Evolutionary conservation across 2,888 invertebrate genomes (phyloP).

Genomic region (Orthonevra nobilis): DNA sequence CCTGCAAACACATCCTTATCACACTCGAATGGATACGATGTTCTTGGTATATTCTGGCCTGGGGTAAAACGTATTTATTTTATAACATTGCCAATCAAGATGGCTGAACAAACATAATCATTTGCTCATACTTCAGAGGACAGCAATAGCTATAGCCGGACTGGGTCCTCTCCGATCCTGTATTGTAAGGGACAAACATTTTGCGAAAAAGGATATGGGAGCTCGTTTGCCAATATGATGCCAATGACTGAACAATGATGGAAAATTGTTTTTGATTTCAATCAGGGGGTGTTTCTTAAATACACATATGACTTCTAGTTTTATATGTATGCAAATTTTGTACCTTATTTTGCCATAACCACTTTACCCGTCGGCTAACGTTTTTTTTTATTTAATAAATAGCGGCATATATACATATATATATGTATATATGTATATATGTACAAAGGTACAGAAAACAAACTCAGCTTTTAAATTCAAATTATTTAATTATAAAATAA

Average conservation of each 20-base stretch:
- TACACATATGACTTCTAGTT: too few species aligned
- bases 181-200: conserved; percentile 47
- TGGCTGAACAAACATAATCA: conserved; percentile 81
- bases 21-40: conserved; percentile 49
- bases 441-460: too few species aligned
- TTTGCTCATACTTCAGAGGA: conserved; percentile 70
- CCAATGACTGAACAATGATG: conserved; percentile 34
- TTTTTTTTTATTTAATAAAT: too few species aligned
- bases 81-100: conserved; percentile 81
- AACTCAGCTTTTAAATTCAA: too few species aligned
- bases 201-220: conserved; percentile 53
- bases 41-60: conserved; percentile 61
- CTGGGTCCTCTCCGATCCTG: background rate
- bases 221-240: conserved; percentile 23
- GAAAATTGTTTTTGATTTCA: conserved; percentile 36
- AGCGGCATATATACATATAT: too few species aligned
- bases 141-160: conserved; percentile 21
- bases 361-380: too few species aligned
- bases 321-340: too few species aligned
- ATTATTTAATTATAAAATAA: too few species aligned
- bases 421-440: too few species aligned
- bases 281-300: too few species aligned
- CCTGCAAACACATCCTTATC: conserved; percentile 42
- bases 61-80: conserved; percentile 78
- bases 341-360: too few species aligned